Conservation (phyloP, 64 coral and sea anemone species). For the Actinia tenebrosa region DNA sequence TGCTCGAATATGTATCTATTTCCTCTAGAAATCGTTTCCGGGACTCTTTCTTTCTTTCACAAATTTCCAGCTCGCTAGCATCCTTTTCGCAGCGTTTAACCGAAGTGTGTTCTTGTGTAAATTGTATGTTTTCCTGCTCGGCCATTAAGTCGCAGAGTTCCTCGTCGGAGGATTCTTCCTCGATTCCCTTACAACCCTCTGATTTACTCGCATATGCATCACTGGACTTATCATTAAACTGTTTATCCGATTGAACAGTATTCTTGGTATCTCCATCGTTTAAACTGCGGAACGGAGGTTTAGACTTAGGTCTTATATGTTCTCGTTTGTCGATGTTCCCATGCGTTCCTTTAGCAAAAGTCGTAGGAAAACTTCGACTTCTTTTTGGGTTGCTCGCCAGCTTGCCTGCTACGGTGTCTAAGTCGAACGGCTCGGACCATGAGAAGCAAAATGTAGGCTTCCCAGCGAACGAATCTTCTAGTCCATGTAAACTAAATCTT, state of each 20-base stretch:
- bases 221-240: neutral
- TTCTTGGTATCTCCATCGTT: neutral
- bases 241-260: neutral
- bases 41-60: constrained; percentile 4
- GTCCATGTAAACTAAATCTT: constrained; percentile 33
- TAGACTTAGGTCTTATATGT: neutral
- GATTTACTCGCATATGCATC: neutral
- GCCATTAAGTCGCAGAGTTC: constrained; percentile 21
- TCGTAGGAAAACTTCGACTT: constrained; percentile 40
- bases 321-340: neutral
- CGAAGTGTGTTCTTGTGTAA: neutral
- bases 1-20: constrained; percentile 23
- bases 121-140: constrained; percentile 14
- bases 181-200: neutral
- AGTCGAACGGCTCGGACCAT: constrained; percentile 61
- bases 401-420: constrained; percentile 55
- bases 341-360: neutral
- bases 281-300: neutral
- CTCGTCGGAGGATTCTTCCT: constrained; percentile 23
- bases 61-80: neutral
- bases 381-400: constrained; percentile 48
- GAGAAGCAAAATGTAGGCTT: constrained; percentile 50
- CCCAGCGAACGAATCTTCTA: constrained; percentile 42
- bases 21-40: constrained; percentile 51
- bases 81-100: neutral